Evolutionary conservation across 2,888 invertebrate genomes (phyloP).

Genomic region (Melitaea athalia): DNA sequence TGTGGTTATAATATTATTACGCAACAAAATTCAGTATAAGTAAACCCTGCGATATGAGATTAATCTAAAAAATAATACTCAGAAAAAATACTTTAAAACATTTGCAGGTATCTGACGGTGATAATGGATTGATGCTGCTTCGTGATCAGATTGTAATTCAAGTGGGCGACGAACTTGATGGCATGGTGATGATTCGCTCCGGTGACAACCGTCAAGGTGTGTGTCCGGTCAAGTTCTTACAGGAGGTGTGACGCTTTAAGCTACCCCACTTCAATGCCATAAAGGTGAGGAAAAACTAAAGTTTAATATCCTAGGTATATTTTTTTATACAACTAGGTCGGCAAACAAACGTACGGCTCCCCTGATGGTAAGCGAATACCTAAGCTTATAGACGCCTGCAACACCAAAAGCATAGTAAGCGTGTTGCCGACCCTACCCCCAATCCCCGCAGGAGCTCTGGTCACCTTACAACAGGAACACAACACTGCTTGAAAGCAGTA

Average conservation of each 20-base stretch:
- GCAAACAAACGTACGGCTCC: too few species aligned
- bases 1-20: too few species aligned
- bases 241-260: constrained; percentile 93
- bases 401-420: too few species aligned
- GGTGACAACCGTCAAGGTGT: constrained; percentile 96
- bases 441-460: too few species aligned
- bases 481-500: too few species aligned
- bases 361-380: too few species aligned
- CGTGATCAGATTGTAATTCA: constrained; percentile 97
- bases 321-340: too few species aligned
- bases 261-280: constrained; percentile 67
- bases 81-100: neutral
- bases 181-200: constrained; percentile 96
- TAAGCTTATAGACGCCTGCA: too few species aligned
- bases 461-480: too few species aligned
- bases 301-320: too few species aligned
- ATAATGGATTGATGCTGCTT: constrained; percentile 90
- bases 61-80: neutral
- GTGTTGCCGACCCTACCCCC: too few species aligned
- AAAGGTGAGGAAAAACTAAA: constrained; percentile 49
- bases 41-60: neutral
- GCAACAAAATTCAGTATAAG: neutral
- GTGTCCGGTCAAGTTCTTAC: constrained; percentile 96
- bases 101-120: constrained; percentile 92
- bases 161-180: constrained; percentile 95